Evolutionary conservation across 2,113 vertebrate genomes (phyloP).

Genomic region (Barnardius zonarius): DNA sequence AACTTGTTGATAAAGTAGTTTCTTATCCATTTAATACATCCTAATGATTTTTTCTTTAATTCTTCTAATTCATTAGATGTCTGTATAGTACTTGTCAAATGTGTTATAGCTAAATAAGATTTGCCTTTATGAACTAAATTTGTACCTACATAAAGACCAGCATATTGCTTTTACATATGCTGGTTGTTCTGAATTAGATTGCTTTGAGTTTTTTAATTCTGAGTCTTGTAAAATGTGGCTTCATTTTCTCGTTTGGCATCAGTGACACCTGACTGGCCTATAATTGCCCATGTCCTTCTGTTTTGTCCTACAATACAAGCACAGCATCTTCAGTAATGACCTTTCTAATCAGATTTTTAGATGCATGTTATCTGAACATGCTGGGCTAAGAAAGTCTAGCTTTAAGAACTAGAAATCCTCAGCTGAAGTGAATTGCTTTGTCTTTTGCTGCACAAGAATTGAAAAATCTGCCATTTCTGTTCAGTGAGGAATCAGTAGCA

Average conservation of each 20-base stretch:
- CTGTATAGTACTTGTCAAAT: neutral
- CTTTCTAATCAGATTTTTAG: neutral
- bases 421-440: neutral
- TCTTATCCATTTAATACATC: neutral
- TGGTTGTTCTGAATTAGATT: neutral
- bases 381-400: neutral
- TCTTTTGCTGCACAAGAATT: neutral
- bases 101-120: neutral
- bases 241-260: neutral
- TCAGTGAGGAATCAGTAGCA: neutral
- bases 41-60: neutral
- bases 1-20: neutral
- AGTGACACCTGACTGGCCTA: neutral
- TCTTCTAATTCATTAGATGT: neutral
- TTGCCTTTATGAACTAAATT: neutral
- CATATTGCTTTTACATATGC: neutral
- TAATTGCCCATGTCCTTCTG: neutral
- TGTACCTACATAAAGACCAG: neutral
- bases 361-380: neutral
- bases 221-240: neutral
- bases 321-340: neutral
- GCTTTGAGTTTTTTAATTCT: neutral
- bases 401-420: neutral
- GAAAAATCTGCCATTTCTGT: neutral
- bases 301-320: neutral